Evolutionary conservation across 2,113 vertebrate genomes (phyloP).

Genomic region (Carassius carassius): DNA sequence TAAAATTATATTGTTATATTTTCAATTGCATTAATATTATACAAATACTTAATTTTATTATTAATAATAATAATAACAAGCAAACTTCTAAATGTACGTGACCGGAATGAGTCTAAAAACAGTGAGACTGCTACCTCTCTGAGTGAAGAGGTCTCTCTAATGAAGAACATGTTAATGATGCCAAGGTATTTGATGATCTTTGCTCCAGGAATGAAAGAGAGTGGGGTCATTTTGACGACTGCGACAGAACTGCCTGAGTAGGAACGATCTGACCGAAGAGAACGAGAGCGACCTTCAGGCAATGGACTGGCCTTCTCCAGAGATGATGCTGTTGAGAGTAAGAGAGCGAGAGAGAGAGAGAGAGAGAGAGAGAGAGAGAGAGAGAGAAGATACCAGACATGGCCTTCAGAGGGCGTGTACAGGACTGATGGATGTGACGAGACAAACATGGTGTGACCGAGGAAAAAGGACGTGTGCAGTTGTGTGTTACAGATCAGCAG

Average conservation of each 20-base stretch:
- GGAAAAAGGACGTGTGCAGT: slow-evolving; percentile 36
- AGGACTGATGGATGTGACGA: slow-evolving; percentile 40
- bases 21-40: too few relatives aligned
- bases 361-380: slow-evolving; percentile 1
- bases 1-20: too few relatives aligned
- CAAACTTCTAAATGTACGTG: background rate
- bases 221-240: slow-evolving; percentile 97
- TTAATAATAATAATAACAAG: background rate
- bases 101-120: background rate
- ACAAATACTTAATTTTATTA: too few relatives aligned
- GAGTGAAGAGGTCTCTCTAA: slow-evolving; percentile 94
- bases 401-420: slow-evolving; percentile 53
- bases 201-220: slow-evolving; percentile 92
- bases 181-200: slow-evolving; percentile 96
- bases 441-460: slow-evolving; percentile 57
- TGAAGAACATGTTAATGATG: slow-evolving; percentile 99
- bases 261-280: slow-evolving; percentile 78
- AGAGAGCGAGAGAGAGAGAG: slow-evolving; percentile 22
- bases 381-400: slow-evolving; percentile 58
- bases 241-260: slow-evolving; percentile 81
- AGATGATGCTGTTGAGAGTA: slow-evolving; percentile 78
- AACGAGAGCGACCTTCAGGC: slow-evolving; percentile 83
- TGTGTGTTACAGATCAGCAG: background rate
- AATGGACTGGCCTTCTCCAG: slow-evolving; percentile 88
- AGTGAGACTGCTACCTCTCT: slow-evolving; percentile 81